A percentile compares a stretch with the other conserved stretches of the same genome.
Conservation (phyloP, 1,140 invertebrate genomes). For the Drosophila grimshawi region DNA sequence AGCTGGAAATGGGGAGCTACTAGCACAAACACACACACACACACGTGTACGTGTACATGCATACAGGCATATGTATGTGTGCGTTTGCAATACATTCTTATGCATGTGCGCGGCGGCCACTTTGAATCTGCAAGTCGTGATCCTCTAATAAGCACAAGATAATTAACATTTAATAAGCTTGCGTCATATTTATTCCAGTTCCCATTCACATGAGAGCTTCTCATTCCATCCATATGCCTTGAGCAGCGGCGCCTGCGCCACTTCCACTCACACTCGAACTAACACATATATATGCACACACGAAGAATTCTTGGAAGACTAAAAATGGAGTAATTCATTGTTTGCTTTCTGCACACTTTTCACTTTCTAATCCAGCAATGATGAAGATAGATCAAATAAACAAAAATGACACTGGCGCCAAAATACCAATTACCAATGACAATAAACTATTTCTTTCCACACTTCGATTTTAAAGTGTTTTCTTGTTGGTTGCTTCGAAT, state of each 20-base stretch:
- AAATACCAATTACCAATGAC: constrained; percentile 42
- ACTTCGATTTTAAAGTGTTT: constrained; percentile 1
- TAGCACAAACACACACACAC: constrained; percentile 9
- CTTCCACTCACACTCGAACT: neutral
- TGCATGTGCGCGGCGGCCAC: neutral
- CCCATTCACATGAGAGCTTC: constrained; percentile 2
- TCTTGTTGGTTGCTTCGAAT: constrained; percentile 5
- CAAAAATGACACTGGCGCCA: constrained; percentile 18
- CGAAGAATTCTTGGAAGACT: neutral
- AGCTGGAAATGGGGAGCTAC: constrained; percentile 39
- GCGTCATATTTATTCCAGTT: constrained; percentile 15
- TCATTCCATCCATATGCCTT: no score
- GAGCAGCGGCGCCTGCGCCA: constrained; percentile 7
- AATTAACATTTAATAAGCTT: constrained; percentile 21
- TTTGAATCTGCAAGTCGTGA: neutral
- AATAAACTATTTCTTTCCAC: constrained; percentile 4
- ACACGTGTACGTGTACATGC: neutral
- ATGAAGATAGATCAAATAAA: neutral
- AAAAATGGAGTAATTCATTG: constrained; percentile 15
- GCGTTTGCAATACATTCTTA: constrained; percentile 9
- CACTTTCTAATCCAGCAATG: constrained; percentile 20
- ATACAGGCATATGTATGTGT: neutral
- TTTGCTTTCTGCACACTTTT: constrained; percentile 28
- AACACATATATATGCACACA: neutral
- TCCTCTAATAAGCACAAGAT: constrained; percentile 7